Evolutionary conservation across 2,888 invertebrate species (phyloP).

Genomic region (Spodoptera littoralis): DNA sequence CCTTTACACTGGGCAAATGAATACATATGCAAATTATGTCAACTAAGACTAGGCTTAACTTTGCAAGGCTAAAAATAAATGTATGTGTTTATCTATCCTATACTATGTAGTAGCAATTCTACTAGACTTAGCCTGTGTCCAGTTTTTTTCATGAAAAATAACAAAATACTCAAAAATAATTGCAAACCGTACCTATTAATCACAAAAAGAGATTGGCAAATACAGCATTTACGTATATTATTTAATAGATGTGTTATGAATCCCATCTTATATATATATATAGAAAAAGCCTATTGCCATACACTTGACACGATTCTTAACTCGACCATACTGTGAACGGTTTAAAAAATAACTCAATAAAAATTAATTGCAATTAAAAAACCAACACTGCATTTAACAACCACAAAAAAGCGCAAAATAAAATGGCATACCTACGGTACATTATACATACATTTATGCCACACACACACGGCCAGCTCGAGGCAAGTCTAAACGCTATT

Average conservation of each 20-base stretch:
- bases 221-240: too few relatives aligned
- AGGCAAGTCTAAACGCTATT: conserved; percentile 52
- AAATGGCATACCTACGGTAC: background rate
- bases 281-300: too few relatives aligned
- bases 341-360: background rate
- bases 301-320: too few relatives aligned
- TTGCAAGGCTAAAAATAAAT: conserved; percentile 35
- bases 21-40: conserved; percentile 46
- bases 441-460: conserved; percentile 3
- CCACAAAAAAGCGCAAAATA: conserved; percentile 1
- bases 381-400: background rate
- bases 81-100: conserved; percentile 11
- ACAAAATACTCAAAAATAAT: too few relatives aligned
- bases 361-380: background rate
- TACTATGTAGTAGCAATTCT: too few relatives aligned
- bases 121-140: too few relatives aligned
- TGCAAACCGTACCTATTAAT: too few relatives aligned
- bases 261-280: too few relatives aligned
- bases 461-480: conserved; percentile 12
- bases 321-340: too few relatives aligned
- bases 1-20: conserved; percentile 42
- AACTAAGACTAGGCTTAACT: conserved; percentile 17
- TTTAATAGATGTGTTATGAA: too few relatives aligned
- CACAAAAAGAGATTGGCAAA: too few relatives aligned
- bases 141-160: too few relatives aligned